Base-by-base conservation (phyloP, 2,888 invertebrate species). In the Rhagophthalmus giganteus region DNA sequence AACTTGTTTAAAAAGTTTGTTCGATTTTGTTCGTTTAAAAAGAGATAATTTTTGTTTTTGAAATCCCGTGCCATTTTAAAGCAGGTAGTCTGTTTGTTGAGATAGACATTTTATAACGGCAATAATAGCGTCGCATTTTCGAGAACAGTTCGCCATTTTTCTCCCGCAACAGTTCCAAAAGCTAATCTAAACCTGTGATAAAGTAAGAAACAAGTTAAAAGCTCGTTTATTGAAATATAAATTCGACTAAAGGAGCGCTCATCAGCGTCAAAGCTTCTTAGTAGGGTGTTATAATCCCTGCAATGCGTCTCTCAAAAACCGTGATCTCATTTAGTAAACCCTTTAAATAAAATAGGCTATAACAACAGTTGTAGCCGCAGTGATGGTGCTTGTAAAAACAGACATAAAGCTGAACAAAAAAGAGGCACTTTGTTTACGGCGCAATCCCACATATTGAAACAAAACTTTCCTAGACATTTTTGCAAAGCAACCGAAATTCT, bases 271-370 rank as follows among this genome's bases (percentile, higher is more conserved):
- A 52, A 52, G 40, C 47, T 41, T 45, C 45, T 52, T 52, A 52
- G 52, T 46, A 40, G 46, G 40, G 46, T 46, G 47, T 46, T 47
- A 47, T 52, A 52, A 52, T 52, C 47, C 31, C 41, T 38, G 37
- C 52, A 52, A 42, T 52, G 47, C 47, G 41, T 31, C 35, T 41
- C 41, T 47, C 47, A 52, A 47, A 47, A 52, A 52, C 47, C 41
- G 47, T 41, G 26, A 52, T 47, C 47, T 52, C 47, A 47, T 52
- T 52, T 46, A 47, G 41, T 38, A 41, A 46, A 47, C 52, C 46
- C 52, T 47, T 52, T 52, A 42, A 52, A 52, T 52, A 47, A 52
- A 46, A 47, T 42, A 47, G 47, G 31, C 52, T 41, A 38, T 52
- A 52, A 52, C 46, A 41, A 40, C 41, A 31, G 46, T 46, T 28